Evolutionary conservation across 2,888 invertebrate species (phyloP).

Genomic region (Orthosia cruda): DNA sequence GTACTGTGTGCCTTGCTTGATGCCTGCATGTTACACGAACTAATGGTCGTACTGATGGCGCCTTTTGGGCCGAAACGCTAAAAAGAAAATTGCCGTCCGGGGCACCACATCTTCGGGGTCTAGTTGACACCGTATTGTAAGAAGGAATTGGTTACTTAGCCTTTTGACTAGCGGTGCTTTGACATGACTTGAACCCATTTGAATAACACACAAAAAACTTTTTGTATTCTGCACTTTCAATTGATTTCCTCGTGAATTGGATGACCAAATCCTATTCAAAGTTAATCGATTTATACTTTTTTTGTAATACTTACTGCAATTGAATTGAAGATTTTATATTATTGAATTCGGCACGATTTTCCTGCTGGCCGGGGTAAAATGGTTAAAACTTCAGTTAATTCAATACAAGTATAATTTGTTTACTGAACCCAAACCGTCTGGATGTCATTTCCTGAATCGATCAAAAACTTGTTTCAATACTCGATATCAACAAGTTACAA

Average conservation of each 20-base stretch:
- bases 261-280: constrained; percentile 26
- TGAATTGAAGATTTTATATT: background rate
- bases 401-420: background rate
- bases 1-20: no score
- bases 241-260: constrained; percentile 22
- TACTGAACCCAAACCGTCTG: constrained; percentile 10
- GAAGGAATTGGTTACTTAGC: background rate
- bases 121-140: background rate
- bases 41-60: background rate
- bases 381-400: background rate
- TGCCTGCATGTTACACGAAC: background rate
- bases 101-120: constrained; percentile 1
- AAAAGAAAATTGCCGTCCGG: background rate
- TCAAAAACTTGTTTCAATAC: constrained; percentile 47
- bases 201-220: constrained; percentile 16
- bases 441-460: constrained; percentile 48
- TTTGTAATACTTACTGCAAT: background rate
- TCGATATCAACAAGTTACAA: constrained; percentile 41
- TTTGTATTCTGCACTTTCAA: constrained; percentile 26
- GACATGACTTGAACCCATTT: constrained; percentile 33
- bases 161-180: background rate
- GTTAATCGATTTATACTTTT: constrained; percentile 18
- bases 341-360: background rate
- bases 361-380: background rate
- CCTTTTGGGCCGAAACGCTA: background rate